phyloP scores from a whole-genome alignment of 2,113 vertebrate species.

The Calyptommatus sinebrachiatus region DNA sequence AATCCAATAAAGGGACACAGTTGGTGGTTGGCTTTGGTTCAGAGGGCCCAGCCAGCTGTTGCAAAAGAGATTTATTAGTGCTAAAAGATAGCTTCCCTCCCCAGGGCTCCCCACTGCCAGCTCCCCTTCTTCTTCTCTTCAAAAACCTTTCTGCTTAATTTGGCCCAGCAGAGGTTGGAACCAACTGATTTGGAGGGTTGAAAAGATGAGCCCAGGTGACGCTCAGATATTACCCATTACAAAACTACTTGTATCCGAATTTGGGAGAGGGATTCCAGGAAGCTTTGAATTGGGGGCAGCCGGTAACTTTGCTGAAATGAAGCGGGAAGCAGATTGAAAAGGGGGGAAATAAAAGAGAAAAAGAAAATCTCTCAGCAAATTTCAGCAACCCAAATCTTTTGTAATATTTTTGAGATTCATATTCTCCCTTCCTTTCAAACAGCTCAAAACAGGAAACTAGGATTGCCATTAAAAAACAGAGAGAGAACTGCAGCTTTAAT shows the following conservation, averaged over 20 bases:
- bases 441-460: too few species aligned
- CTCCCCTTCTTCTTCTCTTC: neutral
- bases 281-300: neutral
- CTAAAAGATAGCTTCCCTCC: neutral
- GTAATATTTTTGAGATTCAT: too few species aligned
- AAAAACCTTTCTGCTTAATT: neutral
- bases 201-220: neutral
- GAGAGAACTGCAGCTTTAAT: too few species aligned
- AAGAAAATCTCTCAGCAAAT: too few species aligned
- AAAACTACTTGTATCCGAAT: neutral
- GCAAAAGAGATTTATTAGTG: conserved; percentile 15
- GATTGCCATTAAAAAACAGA: too few species aligned
- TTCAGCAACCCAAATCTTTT: too few species aligned
- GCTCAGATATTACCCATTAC: neutral
- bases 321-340: too few species aligned
- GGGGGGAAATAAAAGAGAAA: too few species aligned
- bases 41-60: conserved; percentile 24
- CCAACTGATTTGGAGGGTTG: neutral
- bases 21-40: conserved; percentile 6
- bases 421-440: too few species aligned
- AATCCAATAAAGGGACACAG: conserved; percentile 14
- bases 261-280: neutral
- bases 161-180: neutral
- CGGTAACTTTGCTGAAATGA: too few species aligned
- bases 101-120: neutral